These are phyloP conservation scores for Plectrocnemia conspersa DNA, from an alignment of 1,140 invertebrate genomes.

Conservation along the genomic window DNA sequence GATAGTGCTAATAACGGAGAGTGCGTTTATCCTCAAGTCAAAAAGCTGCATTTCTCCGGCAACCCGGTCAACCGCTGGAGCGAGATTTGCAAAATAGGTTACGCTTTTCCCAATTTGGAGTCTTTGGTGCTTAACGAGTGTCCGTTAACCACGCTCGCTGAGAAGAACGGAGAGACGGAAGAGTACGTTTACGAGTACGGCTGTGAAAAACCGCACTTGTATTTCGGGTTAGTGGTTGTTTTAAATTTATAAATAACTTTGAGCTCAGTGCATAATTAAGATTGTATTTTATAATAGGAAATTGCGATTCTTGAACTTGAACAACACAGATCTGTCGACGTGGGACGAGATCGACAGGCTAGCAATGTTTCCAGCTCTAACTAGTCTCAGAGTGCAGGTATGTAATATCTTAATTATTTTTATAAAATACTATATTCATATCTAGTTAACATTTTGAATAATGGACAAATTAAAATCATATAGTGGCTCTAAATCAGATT, in stretches of 20 bases:
- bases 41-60: slow-evolving; percentile 75
- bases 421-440: no score
- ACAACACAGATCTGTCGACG: slow-evolving; percentile 71
- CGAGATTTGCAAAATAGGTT: slow-evolving; percentile 77
- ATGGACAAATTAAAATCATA: no score
- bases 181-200: slow-evolving; percentile 42
- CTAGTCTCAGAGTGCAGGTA: slow-evolving; percentile 76
- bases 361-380: slow-evolving; percentile 73
- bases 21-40: slow-evolving; percentile 56
- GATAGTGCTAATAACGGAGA: slow-evolving; percentile 11
- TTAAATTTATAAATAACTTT: not conserved
- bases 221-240: slow-evolving; percentile 26
- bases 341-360: slow-evolving; percentile 87
- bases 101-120: slow-evolving; percentile 78
- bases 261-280: not conserved
- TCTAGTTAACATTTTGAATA: no score
- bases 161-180: slow-evolving; percentile 47
- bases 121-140: slow-evolving; percentile 82
- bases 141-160: slow-evolving; percentile 62
- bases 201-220: slow-evolving; percentile 45
- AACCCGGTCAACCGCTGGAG: slow-evolving; percentile 78
- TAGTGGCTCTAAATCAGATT: no score
- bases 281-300: slow-evolving; percentile 52
- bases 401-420: slow-evolving; percentile 34
- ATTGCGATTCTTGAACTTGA: slow-evolving; percentile 76